phyloP scores from a whole-genome alignment of 2,888 invertebrate species.

The Lasius fuliginosus region DNA sequence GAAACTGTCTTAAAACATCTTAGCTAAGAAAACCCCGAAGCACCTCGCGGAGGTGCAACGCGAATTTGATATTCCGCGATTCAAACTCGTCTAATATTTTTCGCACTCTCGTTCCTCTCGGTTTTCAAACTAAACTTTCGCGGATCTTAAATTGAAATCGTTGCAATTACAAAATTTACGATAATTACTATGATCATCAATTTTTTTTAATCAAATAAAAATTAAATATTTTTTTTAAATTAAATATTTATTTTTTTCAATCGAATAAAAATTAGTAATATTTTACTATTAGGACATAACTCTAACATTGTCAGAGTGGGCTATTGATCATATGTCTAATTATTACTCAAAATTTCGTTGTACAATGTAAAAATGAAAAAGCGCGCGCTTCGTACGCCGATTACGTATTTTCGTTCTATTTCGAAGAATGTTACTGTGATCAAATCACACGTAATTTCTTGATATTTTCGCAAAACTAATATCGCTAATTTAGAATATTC shows the following conservation, averaged over 20 bases:
- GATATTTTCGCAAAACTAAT: constrained; percentile 33
- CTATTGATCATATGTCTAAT: neutral
- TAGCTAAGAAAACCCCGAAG: constrained; percentile 62
- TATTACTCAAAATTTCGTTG: neutral
- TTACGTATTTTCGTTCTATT: neutral
- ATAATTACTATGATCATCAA: constrained; percentile 8
- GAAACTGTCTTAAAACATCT: constrained; percentile 75
- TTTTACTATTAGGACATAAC: neutral
- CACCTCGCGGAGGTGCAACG: constrained; percentile 27
- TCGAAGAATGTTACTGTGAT: neutral
- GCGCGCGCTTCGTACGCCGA: neutral
- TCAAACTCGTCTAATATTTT: constrained; percentile 37
- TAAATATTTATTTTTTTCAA: neutral
- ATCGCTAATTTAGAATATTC: constrained; percentile 30
- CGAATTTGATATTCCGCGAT: constrained; percentile 29
- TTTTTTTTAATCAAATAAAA: neutral
- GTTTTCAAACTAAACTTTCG: constrained; percentile 18
- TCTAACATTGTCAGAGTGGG: neutral
- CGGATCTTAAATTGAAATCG: neutral
- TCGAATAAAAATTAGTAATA: neutral
- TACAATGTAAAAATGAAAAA: neutral
- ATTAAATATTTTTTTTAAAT: no score
- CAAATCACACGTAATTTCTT: neutral
- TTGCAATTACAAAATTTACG: neutral
- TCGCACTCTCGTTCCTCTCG: constrained; percentile 11